Evolutionary conservation across 2,113 vertebrate genomes (phyloP), one percentile per base, ranked within the genome.

Genomic region (Beaufortia kweichowensis): DNA sequence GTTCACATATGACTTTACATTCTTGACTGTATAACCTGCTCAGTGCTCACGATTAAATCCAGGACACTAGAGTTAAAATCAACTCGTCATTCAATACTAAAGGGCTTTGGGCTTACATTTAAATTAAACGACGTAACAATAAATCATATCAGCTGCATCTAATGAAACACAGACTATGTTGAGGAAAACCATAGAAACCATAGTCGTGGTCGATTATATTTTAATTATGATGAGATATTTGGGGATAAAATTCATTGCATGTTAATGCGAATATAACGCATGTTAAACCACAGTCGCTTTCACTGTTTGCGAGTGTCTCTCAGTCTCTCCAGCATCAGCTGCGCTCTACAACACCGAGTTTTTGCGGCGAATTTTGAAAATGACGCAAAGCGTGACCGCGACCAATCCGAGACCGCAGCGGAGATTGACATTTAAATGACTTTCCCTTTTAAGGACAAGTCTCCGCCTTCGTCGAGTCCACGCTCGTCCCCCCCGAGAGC

Each of bases 401-500:
- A 23, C 91, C 91, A 92, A 91, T 91, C 19, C 61, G 46, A 3
- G 0, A 3, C 21, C 76, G 56, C 81, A 57, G 78, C 6, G 23
- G n/a, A 63, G 55, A 39, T 76, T 31, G 3, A 19, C 66, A 89
- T 88, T 65, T 79, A 85, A 87, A 91, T 74, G 26, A 57, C 39
- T 26, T 24, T 35, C 7, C 89, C 89, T 86, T 89, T 78, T 90
- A 79, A 82, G 92, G 91, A 1, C 1, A 6, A 33, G 62, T 24
- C 84, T 75, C 83, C 90, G 84, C 89, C 88, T 85, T 41, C 78
- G 26, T 43, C 81, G 5, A 67, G 26, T 82, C 84, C 85, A 75
- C 74, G 85, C 81, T 56, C 46, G 81, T 89, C 86, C 89, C 77
- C 81, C 81, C 78, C 79, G 88, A 87, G 92, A 91, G 59, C 78